phyloP scores from a whole-genome alignment of 2,888 invertebrate genomes.

The Ophion slaviceki region DNA sequence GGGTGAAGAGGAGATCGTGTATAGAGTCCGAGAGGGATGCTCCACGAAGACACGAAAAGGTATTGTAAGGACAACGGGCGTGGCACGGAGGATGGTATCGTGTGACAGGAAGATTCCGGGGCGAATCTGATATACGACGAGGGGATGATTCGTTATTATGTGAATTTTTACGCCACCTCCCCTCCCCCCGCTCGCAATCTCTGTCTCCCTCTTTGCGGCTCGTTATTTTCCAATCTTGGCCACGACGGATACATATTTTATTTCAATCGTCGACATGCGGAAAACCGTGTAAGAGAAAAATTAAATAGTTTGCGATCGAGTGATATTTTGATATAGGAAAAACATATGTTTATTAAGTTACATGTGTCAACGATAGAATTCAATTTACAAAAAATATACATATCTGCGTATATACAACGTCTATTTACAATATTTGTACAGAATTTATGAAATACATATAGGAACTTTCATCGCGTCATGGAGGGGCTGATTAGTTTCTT shows the following conservation, averaged over 20 bases:
- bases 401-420: constrained; percentile 24
- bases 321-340: constrained; percentile 29
- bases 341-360: constrained; percentile 59
- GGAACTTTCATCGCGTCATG: constrained; percentile 58
- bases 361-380: constrained; percentile 56
- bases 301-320: background rate
- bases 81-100: constrained; percentile 76
- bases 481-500: background rate
- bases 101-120: constrained; percentile 79
- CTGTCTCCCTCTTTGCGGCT: background rate
- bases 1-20: constrained; percentile 11
- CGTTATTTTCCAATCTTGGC: background rate
- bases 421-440: constrained; percentile 71
- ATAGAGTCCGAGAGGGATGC: constrained; percentile 44
- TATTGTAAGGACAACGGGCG: constrained; percentile 74
- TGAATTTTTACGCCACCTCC: constrained; percentile 74
- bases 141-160: constrained; percentile 79
- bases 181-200: background rate
- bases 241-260: background rate
- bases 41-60: constrained; percentile 59
- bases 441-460: constrained; percentile 47
- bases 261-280: background rate
- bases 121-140: constrained; percentile 77
- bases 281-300: background rate
- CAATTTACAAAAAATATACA: constrained; percentile 73